Conservation (phyloP, 2,888 invertebrate genomes). For the Scrobipalpa costella region DNA sequence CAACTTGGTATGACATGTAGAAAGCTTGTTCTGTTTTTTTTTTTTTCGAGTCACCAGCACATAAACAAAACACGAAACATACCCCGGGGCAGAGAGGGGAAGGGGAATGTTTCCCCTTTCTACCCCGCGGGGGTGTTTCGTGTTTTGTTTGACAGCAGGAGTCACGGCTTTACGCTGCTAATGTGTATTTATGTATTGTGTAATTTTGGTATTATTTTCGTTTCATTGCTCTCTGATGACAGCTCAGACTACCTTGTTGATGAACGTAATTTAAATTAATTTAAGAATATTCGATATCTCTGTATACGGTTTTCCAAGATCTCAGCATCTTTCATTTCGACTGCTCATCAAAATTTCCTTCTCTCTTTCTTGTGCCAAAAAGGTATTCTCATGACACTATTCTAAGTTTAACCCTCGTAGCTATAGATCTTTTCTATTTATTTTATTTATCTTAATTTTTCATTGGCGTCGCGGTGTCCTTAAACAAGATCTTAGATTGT, state of each 20-base stretch:
- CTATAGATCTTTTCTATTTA: constrained; percentile 62
- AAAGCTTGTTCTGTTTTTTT: not conserved
- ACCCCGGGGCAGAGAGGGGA: too few species aligned
- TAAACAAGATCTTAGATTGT: constrained; percentile 9
- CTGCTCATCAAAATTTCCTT: constrained; percentile 44
- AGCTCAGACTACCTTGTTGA: constrained; percentile 5
- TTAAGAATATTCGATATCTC: constrained; percentile 54
- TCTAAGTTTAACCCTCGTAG: constrained; percentile 45
- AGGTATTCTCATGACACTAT: constrained; percentile 66
- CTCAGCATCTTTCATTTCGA: constrained; percentile 59
- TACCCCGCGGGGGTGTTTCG: too few species aligned
- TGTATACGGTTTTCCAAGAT: constrained; percentile 75
- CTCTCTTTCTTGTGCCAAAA: constrained; percentile 70
- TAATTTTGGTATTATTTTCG: not conserved
- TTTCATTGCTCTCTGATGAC: not conserved
- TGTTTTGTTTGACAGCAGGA: too few species aligned
- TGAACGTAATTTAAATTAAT: constrained; percentile 37
- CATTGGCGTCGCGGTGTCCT: not conserved
- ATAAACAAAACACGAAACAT: too few species aligned
- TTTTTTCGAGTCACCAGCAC: too few species aligned
- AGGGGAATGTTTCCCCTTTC: too few species aligned
- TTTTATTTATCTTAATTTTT: constrained; percentile 48
- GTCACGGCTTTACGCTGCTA: too few species aligned
- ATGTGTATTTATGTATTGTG: not conserved
- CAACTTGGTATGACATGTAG: not conserved